These are phyloP conservation scores for Crossoptilon crossoptilon DNA, from an alignment of 2,797 vertebrate species.

Conservation along the genomic window DNA sequence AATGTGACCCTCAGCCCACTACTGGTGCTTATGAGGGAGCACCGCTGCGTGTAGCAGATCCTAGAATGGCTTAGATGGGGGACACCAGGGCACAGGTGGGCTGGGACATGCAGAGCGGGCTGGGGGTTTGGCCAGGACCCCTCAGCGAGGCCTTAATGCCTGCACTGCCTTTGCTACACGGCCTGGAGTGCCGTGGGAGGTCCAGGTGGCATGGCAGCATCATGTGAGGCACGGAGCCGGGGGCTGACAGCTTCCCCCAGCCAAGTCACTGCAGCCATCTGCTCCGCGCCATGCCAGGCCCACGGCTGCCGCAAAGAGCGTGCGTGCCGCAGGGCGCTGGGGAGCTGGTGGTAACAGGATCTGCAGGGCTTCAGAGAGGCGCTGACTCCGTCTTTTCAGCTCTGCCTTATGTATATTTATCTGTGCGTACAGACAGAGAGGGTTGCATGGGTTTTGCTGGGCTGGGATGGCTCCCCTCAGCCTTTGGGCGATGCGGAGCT, in stretches of 20 bases:
- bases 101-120: not conserved
- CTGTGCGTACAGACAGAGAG: not conserved
- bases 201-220: constrained; percentile 72
- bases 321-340: not conserved
- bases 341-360: constrained; percentile 56
- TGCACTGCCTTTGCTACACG: not conserved
- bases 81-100: not conserved
- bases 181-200: not conserved
- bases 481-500: not conserved
- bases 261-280: constrained; percentile 75
- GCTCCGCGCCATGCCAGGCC: constrained; percentile 38
- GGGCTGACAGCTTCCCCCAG: constrained; percentile 50
- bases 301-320: constrained; percentile 37
- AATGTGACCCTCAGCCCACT: accelerated
- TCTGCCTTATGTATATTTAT: constrained; percentile 5
- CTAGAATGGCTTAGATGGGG: not conserved
- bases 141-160: not conserved
- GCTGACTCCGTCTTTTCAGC: constrained; percentile 54
- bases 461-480: not conserved
- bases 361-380: constrained; percentile 2
- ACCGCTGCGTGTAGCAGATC: accelerated
- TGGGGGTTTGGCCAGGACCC: accelerated
- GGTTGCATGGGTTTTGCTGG: not conserved
- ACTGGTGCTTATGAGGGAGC: accelerated
- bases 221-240: constrained; percentile 46